Evolutionary conservation across 2,113 vertebrate species (phyloP), one percentile per base, ranked within the genome.

Genomic region (Regulus satrapa): DNA sequence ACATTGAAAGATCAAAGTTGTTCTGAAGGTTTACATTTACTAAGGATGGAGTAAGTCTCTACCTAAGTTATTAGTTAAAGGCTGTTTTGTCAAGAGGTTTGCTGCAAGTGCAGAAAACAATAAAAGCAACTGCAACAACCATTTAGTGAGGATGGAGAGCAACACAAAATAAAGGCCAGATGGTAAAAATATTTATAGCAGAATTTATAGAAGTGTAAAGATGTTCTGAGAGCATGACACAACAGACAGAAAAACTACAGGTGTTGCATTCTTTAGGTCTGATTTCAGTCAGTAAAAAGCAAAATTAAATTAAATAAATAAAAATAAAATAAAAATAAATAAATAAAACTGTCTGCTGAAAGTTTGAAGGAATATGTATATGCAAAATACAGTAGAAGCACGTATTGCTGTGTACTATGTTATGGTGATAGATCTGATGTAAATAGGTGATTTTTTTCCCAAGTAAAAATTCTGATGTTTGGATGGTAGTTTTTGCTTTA

Each of bases 181-280:
- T 88, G 77, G 90, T 79, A 52, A 81, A 81, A 94, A 72, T 81
- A 82, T 75, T 89, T 91, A 72, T 31, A 78, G 45, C 46, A 87
- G 62, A 71, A 92, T 89, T 94, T 94, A 61, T 77, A 54, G 45
- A 82, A 82, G 66, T 75, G 17, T 82, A 43, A 72, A 81, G 52
- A 68, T 82, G 26, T 93, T 94, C 66, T 72, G 69, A 72, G 66
- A 75, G 17, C 31, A 15, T 89, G 93, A 59, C 20, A 52, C 31
- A 89, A 45, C 41, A 84, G 77, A 31, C 38, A 87, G 87, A 75
- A 89, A 94, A 96, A 75, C 73, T 91, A 85, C 78, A 91, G 45
- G 61, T 92, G 77, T 61, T 91, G 46, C 10, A 24, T 85, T 85
- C 87, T 48, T 88, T 55, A 82, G 40, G 36, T 91, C 28, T 81